phyloP scores from a whole-genome alignment of 2,797 vertebrate genomes.

The Sebastes nivosus region DNA sequence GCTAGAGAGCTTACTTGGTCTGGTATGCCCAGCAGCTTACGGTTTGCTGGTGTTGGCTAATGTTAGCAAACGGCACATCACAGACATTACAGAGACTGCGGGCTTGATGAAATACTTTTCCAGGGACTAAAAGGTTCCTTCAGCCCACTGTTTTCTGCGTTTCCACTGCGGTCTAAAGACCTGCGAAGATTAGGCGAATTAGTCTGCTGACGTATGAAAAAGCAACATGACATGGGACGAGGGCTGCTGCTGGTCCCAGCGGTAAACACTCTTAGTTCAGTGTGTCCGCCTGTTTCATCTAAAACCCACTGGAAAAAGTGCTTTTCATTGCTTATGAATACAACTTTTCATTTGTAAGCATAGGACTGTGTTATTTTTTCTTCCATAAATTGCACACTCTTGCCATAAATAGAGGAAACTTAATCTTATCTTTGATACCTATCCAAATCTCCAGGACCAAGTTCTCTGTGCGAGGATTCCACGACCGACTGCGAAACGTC shows the following conservation, averaged over 20 bases:
- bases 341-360: not conserved
- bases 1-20: not conserved
- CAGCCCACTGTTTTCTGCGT: too few species aligned
- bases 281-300: too few species aligned
- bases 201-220: too few species aligned
- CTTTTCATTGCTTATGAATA: not conserved
- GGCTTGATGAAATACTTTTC: too few species aligned
- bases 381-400: not conserved
- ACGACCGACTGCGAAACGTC: constrained; percentile 27
- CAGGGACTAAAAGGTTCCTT: too few species aligned
- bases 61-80: not conserved
- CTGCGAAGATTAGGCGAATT: too few species aligned
- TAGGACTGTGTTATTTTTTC: not conserved
- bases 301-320: too few species aligned
- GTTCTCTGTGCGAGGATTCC: constrained; percentile 18
- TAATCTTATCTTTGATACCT: constrained; percentile 10
- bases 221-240: too few species aligned
- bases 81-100: too few species aligned
- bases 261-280: too few species aligned
- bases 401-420: not conserved
- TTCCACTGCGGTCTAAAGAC: too few species aligned
- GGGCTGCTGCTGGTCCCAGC: too few species aligned
- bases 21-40: not conserved
- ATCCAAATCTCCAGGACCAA: constrained; percentile 60
- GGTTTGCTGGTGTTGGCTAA: not conserved